A percentile compares a stretch with the other conserved stretches of the same genome.
Evolutionary conservation across 1,140 invertebrate genomes (phyloP).

Genomic region (Bilobella aurantiaca): DNA sequence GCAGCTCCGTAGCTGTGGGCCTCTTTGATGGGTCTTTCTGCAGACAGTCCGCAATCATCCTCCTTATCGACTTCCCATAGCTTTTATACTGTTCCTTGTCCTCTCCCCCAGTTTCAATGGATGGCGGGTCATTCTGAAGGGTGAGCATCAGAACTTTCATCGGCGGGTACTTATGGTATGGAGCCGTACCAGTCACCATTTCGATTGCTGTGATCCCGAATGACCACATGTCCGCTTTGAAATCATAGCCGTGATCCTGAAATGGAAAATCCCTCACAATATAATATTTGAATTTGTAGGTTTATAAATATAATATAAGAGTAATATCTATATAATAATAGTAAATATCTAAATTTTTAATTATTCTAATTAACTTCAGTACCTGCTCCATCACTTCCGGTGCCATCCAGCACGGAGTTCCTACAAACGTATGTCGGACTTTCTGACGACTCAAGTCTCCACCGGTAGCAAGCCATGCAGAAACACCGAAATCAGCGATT

Average conservation of each 20-base stretch:
- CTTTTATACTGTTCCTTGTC: conserved; percentile 93
- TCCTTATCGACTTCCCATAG: conserved; percentile 93
- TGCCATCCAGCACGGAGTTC: conserved; percentile 44
- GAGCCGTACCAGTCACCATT: conserved; percentile 95
- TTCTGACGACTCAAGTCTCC: conserved; percentile 86
- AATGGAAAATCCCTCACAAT: no score
- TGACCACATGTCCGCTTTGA: conserved; percentile 99
- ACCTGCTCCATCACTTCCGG: conserved; percentile 99
- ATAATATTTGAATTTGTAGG: no score
- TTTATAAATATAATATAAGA: no score
- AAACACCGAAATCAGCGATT: conserved; percentile 91
- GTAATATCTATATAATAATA: no score
- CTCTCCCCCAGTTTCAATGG: conserved; percentile 72
- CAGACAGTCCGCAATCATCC: conserved; percentile 87
- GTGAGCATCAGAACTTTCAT: conserved; percentile 99
- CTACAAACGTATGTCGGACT: conserved; percentile 58
- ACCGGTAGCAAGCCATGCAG: conserved; percentile 82
- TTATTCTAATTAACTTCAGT: no score
- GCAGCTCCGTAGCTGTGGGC: conserved; percentile 82
- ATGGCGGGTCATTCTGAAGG: conserved; percentile 94
- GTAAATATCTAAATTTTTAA: no score
- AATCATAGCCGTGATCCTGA: conserved; percentile 93
- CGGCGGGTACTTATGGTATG: conserved; percentile 97
- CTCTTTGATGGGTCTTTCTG: conserved; percentile 90
- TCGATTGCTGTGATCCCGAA: conserved; percentile 98